Evolutionary conservation across 2,113 vertebrate genomes (phyloP), one percentile per base, ranked within the genome.

Genomic region (Thryonomys swinderianus): DNA sequence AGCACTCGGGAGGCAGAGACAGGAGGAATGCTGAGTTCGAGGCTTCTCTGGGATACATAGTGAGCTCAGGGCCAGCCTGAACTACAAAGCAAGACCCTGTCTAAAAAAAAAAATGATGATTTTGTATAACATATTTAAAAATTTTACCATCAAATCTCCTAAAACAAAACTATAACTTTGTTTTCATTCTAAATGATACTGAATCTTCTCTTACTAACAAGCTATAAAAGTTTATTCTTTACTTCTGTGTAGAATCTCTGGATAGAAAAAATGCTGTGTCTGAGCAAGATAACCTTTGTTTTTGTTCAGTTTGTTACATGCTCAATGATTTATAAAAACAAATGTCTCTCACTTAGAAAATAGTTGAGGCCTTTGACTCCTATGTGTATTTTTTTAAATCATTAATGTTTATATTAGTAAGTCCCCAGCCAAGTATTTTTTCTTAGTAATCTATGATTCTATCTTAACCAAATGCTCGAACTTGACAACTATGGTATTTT

Each of bases 121-220:
- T n/a, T n/a, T n/a, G n/a, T n/a, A 76, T 32, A 73, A 71, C 32
- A 57, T 85, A 81, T n/a, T 67, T 27, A 80, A 89, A 45, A 90
- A 11, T 23, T 76, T 71, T 88, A 34, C 32, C 37, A 4, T 93
- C 34, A 80, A 84, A 62, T 87, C 55, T 45, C 69, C n/a, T 83
- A 23, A 83, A 53, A 9, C 6, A 88, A 61, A 67, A 45, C n/a
- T 83, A 48, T 30, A 37, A 62, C n/a, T 78, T 90, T 7, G 0
- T 45, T 89, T 94, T 59, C 27, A 59, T 92, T 67, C 21, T 76
- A 67, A 82, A 83, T 87, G n/a, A 91, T 14, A 94, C 40, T 62
- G 88, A 25, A 32, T 88, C 32, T 71, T 32, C 25, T 73, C 42
- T 88, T 79, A 84, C 76, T 78, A 76, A 91, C 45, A 78, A 2